Conservation (phyloP, 2,797 vertebrate species). For the Falco cherrug region DNA sequence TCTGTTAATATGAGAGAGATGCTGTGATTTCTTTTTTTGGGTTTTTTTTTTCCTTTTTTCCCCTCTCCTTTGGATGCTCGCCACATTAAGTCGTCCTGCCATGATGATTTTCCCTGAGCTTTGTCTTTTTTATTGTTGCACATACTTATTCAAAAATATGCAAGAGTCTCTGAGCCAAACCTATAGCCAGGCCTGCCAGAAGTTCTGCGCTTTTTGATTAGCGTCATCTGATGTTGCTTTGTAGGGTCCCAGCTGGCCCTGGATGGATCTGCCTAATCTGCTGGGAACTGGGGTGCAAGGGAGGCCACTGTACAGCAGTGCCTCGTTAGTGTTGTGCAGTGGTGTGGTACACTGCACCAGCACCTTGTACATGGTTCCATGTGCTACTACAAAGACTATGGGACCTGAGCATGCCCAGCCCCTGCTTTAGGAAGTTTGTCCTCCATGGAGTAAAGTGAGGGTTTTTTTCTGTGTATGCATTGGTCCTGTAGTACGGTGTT, state of each 20-base stretch:
- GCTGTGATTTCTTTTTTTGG: neutral
- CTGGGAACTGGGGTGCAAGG: neutral
- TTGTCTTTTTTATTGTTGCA: neutral
- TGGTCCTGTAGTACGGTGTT: neutral
- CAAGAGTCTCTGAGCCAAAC: neutral
- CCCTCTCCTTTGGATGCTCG: neutral
- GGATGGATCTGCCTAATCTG: neutral
- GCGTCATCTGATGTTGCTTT: neutral
- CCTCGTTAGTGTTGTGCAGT: fast-evolving
- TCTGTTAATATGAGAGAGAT: neutral
- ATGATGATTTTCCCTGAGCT: neutral
- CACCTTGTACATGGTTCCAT: neutral
- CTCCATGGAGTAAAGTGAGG: fast-evolving
- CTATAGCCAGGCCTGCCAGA: neutral
- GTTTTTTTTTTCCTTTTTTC: too few relatives aligned
- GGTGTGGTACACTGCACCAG: neutral
- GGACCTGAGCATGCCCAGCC: neutral
- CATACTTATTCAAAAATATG: neutral
- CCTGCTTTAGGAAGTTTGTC: neutral
- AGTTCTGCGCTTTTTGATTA: neutral
- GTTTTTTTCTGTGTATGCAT: neutral
- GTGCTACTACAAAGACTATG: neutral
- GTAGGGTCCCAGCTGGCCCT: neutral
- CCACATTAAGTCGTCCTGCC: neutral
- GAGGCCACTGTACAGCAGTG: neutral